Evolutionary conservation across 2,113 vertebrate species (phyloP), one percentile per base, ranked within the genome.

Genomic region (Ammospiza nelsoni): DNA sequence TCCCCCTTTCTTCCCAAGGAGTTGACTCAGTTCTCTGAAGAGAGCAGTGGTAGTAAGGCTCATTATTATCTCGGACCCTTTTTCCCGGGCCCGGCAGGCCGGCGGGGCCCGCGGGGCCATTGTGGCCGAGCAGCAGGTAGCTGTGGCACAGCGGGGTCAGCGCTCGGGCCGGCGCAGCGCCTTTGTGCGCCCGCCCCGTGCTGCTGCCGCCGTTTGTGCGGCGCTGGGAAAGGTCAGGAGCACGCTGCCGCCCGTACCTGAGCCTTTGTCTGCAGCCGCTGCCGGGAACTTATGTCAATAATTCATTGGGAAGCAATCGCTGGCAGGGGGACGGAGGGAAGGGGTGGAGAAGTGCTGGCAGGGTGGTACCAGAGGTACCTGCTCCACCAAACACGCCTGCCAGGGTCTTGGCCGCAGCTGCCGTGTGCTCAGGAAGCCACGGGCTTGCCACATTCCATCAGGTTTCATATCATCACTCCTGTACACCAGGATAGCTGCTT

Each of bases 41-140:
- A 98, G 98, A 98, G 98, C 98, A 97, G 97, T 97, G 96, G 98
- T 97, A 90, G 98, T 94, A 77, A 97, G 98, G 98, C 98, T 97
- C 98, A 97, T 98, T 97, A 95, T 98, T 97, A 98, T 98, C 98
- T 96, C 58, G 92, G 98, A 96, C 96, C 97, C 98, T 99, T 99
- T 97, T 98, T 97, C 98, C 90, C 68, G 20, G 14, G 72, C 83
- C 95, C 91, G 54, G 69, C 96, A 97, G 97, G 98, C 97, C 95
- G 97, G 97, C 98, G 37, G 67, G 98, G 98, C 98, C 98, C 92
- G 82, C 69, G 48, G 95, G 97, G 98, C 96, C 97, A 98, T 99
- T 99, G 98, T 99, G 98, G 97, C 17, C 1, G 95, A 99, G 97
- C 99, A 99, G 99, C 98, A 98, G 99, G 99, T 98, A 98, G 98